Conservation (phyloP, 2,888 invertebrate genomes). For the Octodonta nipae region DNA sequence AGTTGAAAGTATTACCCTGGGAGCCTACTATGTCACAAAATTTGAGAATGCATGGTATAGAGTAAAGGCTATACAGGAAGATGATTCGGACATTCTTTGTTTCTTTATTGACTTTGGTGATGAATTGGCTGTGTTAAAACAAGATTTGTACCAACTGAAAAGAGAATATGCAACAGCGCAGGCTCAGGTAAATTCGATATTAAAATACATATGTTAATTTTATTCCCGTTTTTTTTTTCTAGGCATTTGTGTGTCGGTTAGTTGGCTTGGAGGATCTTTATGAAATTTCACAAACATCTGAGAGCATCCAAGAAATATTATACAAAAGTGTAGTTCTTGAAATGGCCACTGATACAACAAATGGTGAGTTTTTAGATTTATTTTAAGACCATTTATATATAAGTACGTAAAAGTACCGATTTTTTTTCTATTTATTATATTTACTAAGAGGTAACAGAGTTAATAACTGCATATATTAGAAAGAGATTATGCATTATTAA, state of each 20-base stretch:
- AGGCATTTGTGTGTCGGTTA: constrained; percentile 57
- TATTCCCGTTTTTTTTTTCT: constrained; percentile 15
- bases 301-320: constrained; percentile 37
- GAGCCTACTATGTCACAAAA: constrained; percentile 35
- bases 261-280: constrained; percentile 55
- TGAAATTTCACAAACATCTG: constrained; percentile 24
- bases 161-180: constrained; percentile 51
- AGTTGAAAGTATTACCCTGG: constrained; percentile 22
- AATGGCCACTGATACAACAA: constrained; percentile 30
- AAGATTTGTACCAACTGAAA: constrained; percentile 46
- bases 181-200: constrained; percentile 44
- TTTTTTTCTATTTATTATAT: too few species aligned
- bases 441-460: too few species aligned
- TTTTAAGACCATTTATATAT: too few species aligned
- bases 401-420: too few species aligned
- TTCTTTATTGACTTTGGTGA: constrained; percentile 68
- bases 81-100: constrained; percentile 32
- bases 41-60: constrained; percentile 37
- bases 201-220: constrained; percentile 3
- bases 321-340: constrained; percentile 38
- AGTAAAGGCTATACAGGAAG: constrained; percentile 31
- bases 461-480: too few species aligned
- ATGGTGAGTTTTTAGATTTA: too few species aligned
- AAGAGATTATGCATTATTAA: too few species aligned
- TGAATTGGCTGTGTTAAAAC: constrained; percentile 42